Conservation (phyloP, 2,888 invertebrate species). For the Drosophila paranaensis region DNA sequence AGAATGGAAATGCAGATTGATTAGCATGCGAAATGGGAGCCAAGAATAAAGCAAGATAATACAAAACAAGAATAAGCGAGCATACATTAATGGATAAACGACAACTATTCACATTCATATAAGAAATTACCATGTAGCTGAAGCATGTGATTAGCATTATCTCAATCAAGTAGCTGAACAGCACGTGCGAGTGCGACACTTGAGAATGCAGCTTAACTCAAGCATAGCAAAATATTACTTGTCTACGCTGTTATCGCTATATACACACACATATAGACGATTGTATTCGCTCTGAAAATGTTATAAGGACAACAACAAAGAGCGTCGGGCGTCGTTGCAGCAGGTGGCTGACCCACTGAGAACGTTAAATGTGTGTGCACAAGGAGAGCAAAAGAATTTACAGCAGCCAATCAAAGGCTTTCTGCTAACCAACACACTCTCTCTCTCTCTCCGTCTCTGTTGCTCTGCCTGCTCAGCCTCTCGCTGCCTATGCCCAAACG, state of each 20-base stretch:
- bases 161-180: constrained; percentile 17
- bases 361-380: constrained; percentile 3
- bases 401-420: constrained; percentile 48
- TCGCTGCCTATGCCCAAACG: constrained; percentile 11
- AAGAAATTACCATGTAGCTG: constrained; percentile 5
- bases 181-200: constrained; percentile 50
- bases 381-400: constrained; percentile 20
- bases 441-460: constrained; percentile 7
- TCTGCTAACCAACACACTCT: constrained; percentile 20
- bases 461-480: neutral
- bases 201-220: constrained; percentile 25
- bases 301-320: constrained; percentile 36
- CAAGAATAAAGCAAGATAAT: neutral
- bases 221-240: neutral
- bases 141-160: constrained; percentile 42
- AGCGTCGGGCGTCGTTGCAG: constrained; percentile 32
- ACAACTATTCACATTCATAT: constrained; percentile 1
- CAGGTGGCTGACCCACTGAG: constrained; percentile 58
- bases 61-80: constrained; percentile 7
- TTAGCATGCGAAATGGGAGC: constrained; percentile 25
- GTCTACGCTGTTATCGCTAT: constrained; percentile 3
- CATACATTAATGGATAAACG: neutral
- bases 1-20: constrained; percentile 18
- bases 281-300: constrained; percentile 7
- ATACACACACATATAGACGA: neutral